Evolutionary conservation across 2,797 vertebrate genomes (phyloP).

Genomic region (Amblyraja radiata): DNA sequence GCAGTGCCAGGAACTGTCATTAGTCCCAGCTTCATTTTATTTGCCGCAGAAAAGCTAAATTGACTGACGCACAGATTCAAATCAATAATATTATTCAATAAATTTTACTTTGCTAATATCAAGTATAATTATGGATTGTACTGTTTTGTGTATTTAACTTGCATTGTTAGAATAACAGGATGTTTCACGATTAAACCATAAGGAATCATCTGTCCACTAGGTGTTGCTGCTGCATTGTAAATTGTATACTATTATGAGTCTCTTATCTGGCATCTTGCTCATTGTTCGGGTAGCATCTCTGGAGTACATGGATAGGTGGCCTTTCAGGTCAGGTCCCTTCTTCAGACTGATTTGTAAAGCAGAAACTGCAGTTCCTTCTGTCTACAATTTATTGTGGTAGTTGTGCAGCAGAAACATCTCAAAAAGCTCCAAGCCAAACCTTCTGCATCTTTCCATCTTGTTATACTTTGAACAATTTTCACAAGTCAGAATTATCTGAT

Average conservation of each 20-base stretch:
- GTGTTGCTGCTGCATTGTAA: slow-evolving; percentile 10
- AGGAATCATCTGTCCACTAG: background rate
- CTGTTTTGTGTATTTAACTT: background rate
- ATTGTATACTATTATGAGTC: background rate
- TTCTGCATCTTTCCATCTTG: background rate
- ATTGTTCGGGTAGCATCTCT: background rate
- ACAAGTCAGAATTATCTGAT: background rate
- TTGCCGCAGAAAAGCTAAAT: background rate
- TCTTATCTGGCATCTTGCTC: background rate
- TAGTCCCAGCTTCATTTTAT: background rate
- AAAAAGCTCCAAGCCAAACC: background rate
- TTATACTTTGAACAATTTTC: background rate
- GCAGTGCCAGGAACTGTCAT: background rate
- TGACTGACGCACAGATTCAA: background rate
- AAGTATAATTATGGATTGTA: background rate
- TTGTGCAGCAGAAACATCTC: background rate
- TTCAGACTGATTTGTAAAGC: too few species aligned
- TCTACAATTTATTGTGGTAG: background rate
- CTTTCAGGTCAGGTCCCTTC: too few species aligned
- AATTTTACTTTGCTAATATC: background rate
- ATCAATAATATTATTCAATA: background rate
- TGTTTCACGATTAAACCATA: background rate
- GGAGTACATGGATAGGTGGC: too few species aligned
- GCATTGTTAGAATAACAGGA: background rate
- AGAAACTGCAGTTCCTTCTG: too few species aligned